Base-by-base conservation (phyloP, 2,888 invertebrate genomes). In the Drosophila yooni region DNA sequence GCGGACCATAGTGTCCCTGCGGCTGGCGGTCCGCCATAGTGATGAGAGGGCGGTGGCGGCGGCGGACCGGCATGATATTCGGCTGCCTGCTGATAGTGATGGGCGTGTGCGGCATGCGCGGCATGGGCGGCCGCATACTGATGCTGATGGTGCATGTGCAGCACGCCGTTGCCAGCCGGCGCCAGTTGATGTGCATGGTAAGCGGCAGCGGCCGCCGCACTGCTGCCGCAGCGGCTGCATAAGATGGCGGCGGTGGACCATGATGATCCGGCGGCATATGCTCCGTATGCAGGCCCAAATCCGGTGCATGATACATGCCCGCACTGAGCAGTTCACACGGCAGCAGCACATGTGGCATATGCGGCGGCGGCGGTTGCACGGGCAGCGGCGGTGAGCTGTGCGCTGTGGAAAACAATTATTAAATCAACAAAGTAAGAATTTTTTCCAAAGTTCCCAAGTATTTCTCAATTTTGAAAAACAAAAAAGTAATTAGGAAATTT, bases 101-200 rank as follows among this genome's bases (percentile, higher is more conserved):
- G 91, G 2, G 84, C 79, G 50, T 91, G 90, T 5, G 88, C 88
- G 53, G 82, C 83, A 61, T 84, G 83, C 11, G 83, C 78, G 15
- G 79, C 79, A 69, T 80, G 79, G 29, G 88, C 79, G 21, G 79
- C 84, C 38, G 88, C 83, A 80, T 91, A 89, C 59, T 91, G 92
- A 68, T 92, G 91, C 78, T 92, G 92, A 54, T 91, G 91, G 15
- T 87, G 81, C 85, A 85, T 88, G 10, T 85, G 85, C 50, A 85
- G n/a, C 36, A 85, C 80, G 0, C 72, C 81, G 31, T 82, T 85
- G 52, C 81, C 87, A 27, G 77, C 83, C n/a, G 92, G 92, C 15
- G 88, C 86, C 89, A 92, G 59, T 46, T 92, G 92, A 74, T 92
- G 92, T 38, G 88, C 92, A 64, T 92, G 91, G 66, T 92, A 91